Evolutionary conservation across 2,888 invertebrate species (phyloP).

Genomic region (Leptinotarsa rubiginosa): DNA sequence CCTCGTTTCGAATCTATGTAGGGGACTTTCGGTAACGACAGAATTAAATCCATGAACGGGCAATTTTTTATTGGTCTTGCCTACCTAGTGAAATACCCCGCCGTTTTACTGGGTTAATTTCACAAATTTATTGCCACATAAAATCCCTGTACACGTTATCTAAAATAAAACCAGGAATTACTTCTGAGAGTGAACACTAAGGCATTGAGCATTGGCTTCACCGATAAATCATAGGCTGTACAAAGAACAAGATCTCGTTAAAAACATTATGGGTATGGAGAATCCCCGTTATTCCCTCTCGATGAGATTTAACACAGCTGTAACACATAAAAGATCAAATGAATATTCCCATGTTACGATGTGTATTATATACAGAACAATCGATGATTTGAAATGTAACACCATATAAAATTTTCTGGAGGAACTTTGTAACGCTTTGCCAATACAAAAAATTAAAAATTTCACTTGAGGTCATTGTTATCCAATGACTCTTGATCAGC

Average conservation of each 20-base stretch:
- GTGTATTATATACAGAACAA: background rate
- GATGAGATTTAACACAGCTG: constrained; percentile 6
- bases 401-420: background rate
- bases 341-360: constrained; percentile 6
- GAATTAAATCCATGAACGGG: constrained; percentile 61
- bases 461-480: no score
- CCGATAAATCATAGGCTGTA: constrained; percentile 45
- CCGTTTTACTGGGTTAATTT: constrained; percentile 58
- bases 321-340: constrained; percentile 1
- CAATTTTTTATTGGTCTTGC: constrained; percentile 58
- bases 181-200: constrained; percentile 35
- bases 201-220: constrained; percentile 34
- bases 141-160: constrained; percentile 51
- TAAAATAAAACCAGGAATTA: constrained; percentile 49
- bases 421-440: no score
- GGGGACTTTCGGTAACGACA: constrained; percentile 55
- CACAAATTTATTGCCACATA: constrained; percentile 56
- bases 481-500: no score
- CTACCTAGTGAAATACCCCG: constrained; percentile 51
- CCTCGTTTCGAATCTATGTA: constrained; percentile 50
- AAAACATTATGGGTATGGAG: constrained; percentile 29
- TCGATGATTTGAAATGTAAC: background rate
- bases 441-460: no score
- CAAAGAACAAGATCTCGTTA: constrained; percentile 42
- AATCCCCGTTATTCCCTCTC: background rate